Evolutionary conservation across 1,140 invertebrate species (phyloP).

Genomic region (Delia radicum): DNA sequence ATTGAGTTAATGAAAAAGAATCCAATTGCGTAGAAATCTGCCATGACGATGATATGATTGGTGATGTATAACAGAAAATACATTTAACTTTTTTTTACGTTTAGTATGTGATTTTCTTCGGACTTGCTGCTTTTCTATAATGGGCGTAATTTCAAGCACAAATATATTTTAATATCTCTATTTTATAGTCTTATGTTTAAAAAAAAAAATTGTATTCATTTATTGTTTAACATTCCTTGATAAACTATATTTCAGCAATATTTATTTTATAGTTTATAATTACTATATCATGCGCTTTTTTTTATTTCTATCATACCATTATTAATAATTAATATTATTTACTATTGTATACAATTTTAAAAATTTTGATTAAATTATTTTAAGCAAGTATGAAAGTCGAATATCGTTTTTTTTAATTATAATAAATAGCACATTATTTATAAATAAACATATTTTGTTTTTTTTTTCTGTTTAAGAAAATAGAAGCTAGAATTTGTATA

Average conservation of each 20-base stretch:
- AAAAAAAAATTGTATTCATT: too few species aligned
- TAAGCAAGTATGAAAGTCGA: neutral
- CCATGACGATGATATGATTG: neutral
- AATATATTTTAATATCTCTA: neutral
- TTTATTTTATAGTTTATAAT: neutral
- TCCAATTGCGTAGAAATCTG: slow-evolving; percentile 71
- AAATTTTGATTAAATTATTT: neutral
- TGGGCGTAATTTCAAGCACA: neutral
- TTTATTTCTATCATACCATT: too few species aligned
- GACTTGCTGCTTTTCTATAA: neutral
- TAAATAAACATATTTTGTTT: too few species aligned
- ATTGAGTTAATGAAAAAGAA: slow-evolving; percentile 89
- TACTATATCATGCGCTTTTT: neutral
- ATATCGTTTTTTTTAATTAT: too few species aligned
- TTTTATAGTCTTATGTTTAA: neutral
- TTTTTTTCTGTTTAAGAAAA: too few species aligned
- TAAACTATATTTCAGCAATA: slow-evolving; percentile 1
- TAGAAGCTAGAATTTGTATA: too few species aligned
- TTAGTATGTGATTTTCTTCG: neutral
- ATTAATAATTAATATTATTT: neutral
- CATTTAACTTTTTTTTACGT: too few species aligned
- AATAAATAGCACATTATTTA: too few species aligned
- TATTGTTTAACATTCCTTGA: neutral
- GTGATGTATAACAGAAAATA: too few species aligned
- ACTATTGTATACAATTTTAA: too few species aligned